A percentile compares a stretch with the other conserved stretches of the same genome.
Evolutionary conservation across 2,113 vertebrate species (phyloP).

Genomic region (Riparia riparia): DNA sequence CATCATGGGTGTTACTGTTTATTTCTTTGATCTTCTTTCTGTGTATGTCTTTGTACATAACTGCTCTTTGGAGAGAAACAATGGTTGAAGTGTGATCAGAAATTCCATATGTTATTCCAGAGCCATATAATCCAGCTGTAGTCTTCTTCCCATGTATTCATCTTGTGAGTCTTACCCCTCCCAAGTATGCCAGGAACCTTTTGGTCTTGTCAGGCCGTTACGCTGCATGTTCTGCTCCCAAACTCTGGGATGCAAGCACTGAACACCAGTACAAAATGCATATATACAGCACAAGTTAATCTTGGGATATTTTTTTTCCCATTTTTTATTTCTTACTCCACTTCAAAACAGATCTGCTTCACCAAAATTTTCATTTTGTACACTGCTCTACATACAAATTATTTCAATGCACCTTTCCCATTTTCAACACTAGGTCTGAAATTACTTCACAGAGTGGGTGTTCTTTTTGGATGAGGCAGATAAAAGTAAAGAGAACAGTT

Average conservation of each 20-base stretch:
- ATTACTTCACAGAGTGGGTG: neutral
- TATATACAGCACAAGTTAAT: neutral
- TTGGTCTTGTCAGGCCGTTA: neutral
- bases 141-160: neutral
- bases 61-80: neutral
- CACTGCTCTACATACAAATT: neutral
- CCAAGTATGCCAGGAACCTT: neutral
- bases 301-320: fast-evolving
- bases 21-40: neutral
- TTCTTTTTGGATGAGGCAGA: neutral
- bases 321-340: neutral
- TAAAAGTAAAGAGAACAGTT: neutral
- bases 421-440: neutral
- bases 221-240: neutral
- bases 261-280: neutral
- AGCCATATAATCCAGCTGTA: neutral
- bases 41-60: neutral
- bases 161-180: neutral
- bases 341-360: neutral
- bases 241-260: neutral
- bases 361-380: neutral
- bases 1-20: neutral
- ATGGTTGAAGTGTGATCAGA: neutral
- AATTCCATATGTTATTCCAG: neutral
- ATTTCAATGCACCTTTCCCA: neutral